Evolutionary conservation across 2,113 vertebrate genomes (phyloP).

Genomic region (Thunnus maccoyii): DNA sequence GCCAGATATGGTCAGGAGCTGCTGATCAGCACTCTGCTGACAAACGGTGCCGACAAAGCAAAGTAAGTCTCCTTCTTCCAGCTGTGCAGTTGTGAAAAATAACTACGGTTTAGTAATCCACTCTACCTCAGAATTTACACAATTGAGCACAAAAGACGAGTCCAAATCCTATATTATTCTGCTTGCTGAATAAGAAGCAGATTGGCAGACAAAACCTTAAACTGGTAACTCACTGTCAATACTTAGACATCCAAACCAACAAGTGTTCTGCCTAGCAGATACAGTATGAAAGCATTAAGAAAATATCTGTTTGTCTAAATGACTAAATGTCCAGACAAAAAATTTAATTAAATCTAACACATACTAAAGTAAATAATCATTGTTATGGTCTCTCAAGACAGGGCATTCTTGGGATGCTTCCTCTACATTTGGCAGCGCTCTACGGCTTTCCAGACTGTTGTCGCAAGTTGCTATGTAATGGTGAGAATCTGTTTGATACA

Average conservation of each 20-base stretch:
- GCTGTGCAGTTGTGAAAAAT: background rate
- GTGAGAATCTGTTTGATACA: slow-evolving; percentile 74
- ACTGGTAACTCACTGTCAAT: background rate
- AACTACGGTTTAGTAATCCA: background rate
- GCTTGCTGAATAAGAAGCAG: background rate
- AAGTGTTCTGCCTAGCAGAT: too few relatives aligned
- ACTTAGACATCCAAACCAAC: background rate
- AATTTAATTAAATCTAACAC: background rate
- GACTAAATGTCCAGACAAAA: too few relatives aligned
- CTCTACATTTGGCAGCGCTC: slow-evolving; percentile 94
- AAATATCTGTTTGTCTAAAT: too few relatives aligned
- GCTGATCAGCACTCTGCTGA: slow-evolving; percentile 96
- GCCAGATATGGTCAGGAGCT: slow-evolving; percentile 96
- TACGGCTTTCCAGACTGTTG: slow-evolving; percentile 97
- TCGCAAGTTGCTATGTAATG: slow-evolving; percentile 95
- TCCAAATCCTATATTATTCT: background rate
- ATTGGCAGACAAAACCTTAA: too few relatives aligned
- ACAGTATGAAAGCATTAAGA: too few relatives aligned
- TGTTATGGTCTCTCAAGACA: slow-evolving; percentile 83
- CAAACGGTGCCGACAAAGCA: slow-evolving; percentile 93
- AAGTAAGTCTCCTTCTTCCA: slow-evolving; percentile 82
- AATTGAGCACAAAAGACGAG: too few relatives aligned
- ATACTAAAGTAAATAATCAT: background rate
- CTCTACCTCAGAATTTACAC: too few relatives aligned
- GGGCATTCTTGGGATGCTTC: slow-evolving; percentile 95